Evolutionary conservation across 2,113 vertebrate species (phyloP), one percentile per base, ranked within the genome.

Genomic region (Rhadina sibilatrix): DNA sequence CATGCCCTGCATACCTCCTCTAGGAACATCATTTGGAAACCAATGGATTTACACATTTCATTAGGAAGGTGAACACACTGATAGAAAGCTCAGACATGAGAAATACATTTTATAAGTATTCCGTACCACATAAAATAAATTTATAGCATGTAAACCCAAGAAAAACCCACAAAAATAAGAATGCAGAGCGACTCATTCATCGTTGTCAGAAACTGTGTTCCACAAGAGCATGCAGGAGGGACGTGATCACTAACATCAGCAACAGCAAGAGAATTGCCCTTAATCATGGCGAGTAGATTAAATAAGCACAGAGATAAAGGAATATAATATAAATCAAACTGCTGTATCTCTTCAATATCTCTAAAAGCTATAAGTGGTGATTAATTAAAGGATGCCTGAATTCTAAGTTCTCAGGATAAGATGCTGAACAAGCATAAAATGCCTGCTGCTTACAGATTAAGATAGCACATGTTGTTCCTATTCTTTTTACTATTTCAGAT

Each of bases 301-400:
- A 90, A 94, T 87, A 79, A 88, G 87, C 63, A 90, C 47, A 87
- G 63, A 97, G 94, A 93, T 94, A 97, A 93, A 84, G 47, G 64
- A 63, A 81, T 52, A 42, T 33, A 80, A 83, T 54, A 95, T 95
- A 96, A 97, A 96, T 97, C 92, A 94, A 77, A 63, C 21, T 46
- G 20, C 31, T 66, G 27, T 69, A 93, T 92, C 91, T 79, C 56
- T 77, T 47, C 63, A 90, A 63, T 91, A 95, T 63, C 77, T 90
- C 42, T 57, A 78, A 56, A 78, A 91, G 59, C 64, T 80, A 5
- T 83, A 93, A 85, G 68, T 61, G 72, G 63, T 93, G 81, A 96
- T 94, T 90, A 83, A 60, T 87, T 92, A 95, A 91, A 91, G 14
- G 54, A 89, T 59, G 64, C 18, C 64, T 44, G 57, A 89, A 80